Conservation (phyloP, 2,888 invertebrate genomes). For the Troides oblongomaculatus region DNA sequence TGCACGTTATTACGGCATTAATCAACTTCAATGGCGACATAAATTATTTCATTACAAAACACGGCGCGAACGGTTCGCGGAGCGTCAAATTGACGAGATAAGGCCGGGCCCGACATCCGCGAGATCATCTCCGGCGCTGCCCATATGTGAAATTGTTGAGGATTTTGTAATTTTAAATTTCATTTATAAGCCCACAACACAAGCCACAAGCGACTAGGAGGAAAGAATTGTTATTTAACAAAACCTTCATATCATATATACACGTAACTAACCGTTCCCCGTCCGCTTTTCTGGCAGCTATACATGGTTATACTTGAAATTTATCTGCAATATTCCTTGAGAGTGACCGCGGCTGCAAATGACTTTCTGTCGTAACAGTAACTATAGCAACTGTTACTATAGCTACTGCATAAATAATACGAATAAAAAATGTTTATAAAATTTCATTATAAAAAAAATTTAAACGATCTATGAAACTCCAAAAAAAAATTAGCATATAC, state of each 20-base stretch:
- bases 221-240: neutral
- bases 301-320: too few relatives aligned
- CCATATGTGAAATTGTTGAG: slow-evolving; percentile 78
- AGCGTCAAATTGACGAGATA: slow-evolving; percentile 71
- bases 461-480: too few relatives aligned
- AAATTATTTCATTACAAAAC: slow-evolving; percentile 72
- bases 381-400: too few relatives aligned
- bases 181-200: slow-evolving; percentile 65
- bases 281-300: too few relatives aligned
- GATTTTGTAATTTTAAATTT: slow-evolving; percentile 79
- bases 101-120: slow-evolving; percentile 49
- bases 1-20: slow-evolving; percentile 67
- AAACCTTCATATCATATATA: neutral
- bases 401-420: too few relatives aligned
- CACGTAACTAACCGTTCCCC: too few relatives aligned
- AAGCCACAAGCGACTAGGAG: slow-evolving; percentile 38
- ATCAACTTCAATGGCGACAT: slow-evolving; percentile 70
- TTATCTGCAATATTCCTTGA: too few relatives aligned
- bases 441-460: too few relatives aligned
- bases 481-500: too few relatives aligned
- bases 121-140: slow-evolving; percentile 69
- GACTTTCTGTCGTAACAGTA: too few relatives aligned
- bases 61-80: slow-evolving; percentile 59
- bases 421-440: too few relatives aligned
- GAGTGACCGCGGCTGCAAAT: too few relatives aligned